Base-by-base conservation (phyloP, 37 sponge, comb jelly and placozoan genomes). In the Cladorhizidae sp. region DNA sequence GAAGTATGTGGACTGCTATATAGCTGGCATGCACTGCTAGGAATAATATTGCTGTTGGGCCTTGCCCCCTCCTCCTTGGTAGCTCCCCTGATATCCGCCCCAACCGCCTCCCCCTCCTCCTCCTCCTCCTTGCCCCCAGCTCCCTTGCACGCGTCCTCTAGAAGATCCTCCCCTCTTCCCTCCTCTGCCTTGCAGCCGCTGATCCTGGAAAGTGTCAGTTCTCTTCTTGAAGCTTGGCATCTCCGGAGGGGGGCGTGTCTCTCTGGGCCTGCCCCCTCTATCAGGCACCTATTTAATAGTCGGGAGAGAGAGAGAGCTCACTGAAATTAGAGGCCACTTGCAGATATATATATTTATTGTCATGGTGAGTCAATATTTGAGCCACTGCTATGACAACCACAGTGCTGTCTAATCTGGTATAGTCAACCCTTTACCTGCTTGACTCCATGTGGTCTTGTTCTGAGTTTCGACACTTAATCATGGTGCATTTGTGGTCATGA, bases 191-290 rank as follows among this genome's bases (percentile, higher is more conserved):
- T 76, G 54, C 23, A 79, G 83, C 35, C 96, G 72, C 28, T 80
- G 73, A 25, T 85, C 95, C 50, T 78, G 61, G 49, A 79, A 85
- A 28, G 62, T 61, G 18, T 84, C 95, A 1, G 82, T 76, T 50
- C 96, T 70, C 72, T 79, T 75, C 67, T 88, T 91, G 73, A 94
- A 96, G 3, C 84, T 32, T 6, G 97, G 97, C 95, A 96, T 96
- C 55, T 96, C 95, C 12, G 92, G 88, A 57, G 95, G 92, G 25
- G 97, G 94, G 42, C 94, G 73, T 52, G 94, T 94, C 91, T 96
- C 96, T 54, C 55, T 51, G 28, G 94, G 91, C n/a, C 96, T 56
- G 28, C 96, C 96, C 5, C 96, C 96, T 81, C 96, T 63, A 42
- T 93, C 96, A 37, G 94, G 96, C 5, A 95, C 94, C 84, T 84